A percentile compares a stretch with the other conserved stretches of the same genome.
Conservation (phyloP, 2,113 vertebrate genomes). For the Crotalus horridus region DNA sequence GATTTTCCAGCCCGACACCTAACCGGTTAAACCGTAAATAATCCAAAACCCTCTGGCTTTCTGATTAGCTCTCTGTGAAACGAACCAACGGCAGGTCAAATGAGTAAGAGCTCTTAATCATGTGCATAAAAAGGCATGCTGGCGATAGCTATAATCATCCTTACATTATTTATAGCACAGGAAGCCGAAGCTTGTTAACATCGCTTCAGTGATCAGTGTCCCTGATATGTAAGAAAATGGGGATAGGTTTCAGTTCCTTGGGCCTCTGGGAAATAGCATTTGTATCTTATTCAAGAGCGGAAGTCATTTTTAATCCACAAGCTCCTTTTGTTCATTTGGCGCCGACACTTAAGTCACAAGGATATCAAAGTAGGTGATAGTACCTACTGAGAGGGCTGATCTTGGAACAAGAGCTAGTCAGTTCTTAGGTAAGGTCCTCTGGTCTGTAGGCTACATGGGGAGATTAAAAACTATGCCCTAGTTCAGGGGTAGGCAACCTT, state of each 20-base stretch:
- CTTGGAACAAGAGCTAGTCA: neutral
- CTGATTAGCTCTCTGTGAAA: neutral
- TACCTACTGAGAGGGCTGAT: neutral
- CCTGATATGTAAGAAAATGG: neutral
- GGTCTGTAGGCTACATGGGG: neutral
- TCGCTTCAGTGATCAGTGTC: neutral
- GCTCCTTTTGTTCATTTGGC: neutral
- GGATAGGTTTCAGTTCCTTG: neutral
- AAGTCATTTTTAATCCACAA: neutral
- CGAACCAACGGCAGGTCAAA: neutral
- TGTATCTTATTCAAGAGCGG: neutral
- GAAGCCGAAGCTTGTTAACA: neutral
- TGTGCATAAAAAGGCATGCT: neutral
- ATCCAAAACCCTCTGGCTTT: neutral
- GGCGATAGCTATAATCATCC: neutral
- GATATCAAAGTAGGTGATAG: neutral
- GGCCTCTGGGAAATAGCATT: neutral
- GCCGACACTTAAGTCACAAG: neutral
- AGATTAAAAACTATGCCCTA: neutral
- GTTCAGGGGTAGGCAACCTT: too few species aligned
- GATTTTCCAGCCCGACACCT: neutral
- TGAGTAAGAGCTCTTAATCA: neutral
- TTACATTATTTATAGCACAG: neutral
- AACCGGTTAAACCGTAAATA: neutral
- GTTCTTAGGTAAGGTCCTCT: neutral